phyloP scores from a whole-genome alignment of 2,113 vertebrate species.

The Neogale vison region DNA sequence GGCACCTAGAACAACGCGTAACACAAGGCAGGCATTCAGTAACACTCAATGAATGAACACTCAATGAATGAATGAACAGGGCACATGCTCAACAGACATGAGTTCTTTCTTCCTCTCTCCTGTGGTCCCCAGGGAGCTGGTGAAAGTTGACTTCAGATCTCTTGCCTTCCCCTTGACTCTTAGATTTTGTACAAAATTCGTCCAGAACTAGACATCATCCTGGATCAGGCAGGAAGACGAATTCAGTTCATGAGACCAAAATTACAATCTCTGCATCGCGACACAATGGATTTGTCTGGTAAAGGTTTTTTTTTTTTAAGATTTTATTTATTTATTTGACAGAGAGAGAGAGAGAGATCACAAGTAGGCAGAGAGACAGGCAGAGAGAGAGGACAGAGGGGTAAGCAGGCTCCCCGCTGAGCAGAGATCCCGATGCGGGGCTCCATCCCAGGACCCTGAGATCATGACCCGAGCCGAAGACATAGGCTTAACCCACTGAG shows the following conservation, averaged over 20 bases:
- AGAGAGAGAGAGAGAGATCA: no score
- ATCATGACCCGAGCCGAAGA: no score
- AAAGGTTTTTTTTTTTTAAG: background rate
- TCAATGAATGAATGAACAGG: background rate
- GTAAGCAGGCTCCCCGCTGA: no score
- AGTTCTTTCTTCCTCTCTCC: background rate
- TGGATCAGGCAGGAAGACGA: background rate
- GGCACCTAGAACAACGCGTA: background rate
- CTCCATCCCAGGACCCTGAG: no score
- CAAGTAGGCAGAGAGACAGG: no score
- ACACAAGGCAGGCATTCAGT: background rate
- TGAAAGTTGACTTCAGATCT: background rate
- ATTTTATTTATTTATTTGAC: no score
- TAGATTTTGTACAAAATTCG: background rate
- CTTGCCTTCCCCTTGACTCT: background rate
- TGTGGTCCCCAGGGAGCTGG: background rate
- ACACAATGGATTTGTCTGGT: background rate
- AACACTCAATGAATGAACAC: background rate
- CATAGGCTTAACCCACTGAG: no score
- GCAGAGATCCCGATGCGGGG: no score
- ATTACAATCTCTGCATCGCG: background rate
- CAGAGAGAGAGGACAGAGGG: no score
- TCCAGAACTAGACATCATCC: background rate
- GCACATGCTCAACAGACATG: background rate
- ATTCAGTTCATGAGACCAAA: conserved; percentile 12